These are phyloP conservation scores for Megalops cyprinoides DNA, from an alignment of 2,797 vertebrate species.

Conservation along the genomic window DNA sequence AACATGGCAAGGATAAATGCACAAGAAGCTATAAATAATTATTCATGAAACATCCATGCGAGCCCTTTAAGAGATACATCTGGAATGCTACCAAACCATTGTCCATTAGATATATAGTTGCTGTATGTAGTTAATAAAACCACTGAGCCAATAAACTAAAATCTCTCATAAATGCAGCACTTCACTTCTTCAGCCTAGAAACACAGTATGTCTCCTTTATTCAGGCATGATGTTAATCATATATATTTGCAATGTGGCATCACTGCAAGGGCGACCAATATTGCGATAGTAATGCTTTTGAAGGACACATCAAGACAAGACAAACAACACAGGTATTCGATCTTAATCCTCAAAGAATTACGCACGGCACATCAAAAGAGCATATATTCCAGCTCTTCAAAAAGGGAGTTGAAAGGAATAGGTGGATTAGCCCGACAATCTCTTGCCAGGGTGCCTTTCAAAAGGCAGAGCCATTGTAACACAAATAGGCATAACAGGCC, in stretches of 20 bases:
- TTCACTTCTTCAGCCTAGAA: not conserved
- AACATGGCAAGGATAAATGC: not conserved
- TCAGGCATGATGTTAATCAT: too few relatives aligned
- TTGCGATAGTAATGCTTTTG: not conserved
- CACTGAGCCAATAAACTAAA: not conserved
- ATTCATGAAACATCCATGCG: not conserved
- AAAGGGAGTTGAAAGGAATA: constrained; percentile 37
- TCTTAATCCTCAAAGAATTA: constrained; percentile 43
- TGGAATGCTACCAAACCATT: not conserved
- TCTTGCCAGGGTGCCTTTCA: constrained; percentile 28
- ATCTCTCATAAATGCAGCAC: not conserved
- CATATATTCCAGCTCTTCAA: constrained; percentile 23
- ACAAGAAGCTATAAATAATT: not conserved
- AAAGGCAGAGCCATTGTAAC: constrained; percentile 34
- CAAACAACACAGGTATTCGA: constrained; percentile 39
- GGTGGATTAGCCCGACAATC: constrained; percentile 44
- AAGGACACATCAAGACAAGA: constrained; percentile 10
- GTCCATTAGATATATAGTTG: not conserved
- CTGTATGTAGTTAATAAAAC: not conserved
- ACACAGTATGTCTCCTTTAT: not conserved
- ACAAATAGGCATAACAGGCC: constrained; percentile 40
- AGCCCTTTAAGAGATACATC: not conserved
- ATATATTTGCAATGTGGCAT: not conserved
- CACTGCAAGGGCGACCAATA: not conserved
- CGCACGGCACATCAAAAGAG: constrained; percentile 8